phyloP scores from a whole-genome alignment of 2,113 vertebrate species.

The Scortum barcoo region DNA sequence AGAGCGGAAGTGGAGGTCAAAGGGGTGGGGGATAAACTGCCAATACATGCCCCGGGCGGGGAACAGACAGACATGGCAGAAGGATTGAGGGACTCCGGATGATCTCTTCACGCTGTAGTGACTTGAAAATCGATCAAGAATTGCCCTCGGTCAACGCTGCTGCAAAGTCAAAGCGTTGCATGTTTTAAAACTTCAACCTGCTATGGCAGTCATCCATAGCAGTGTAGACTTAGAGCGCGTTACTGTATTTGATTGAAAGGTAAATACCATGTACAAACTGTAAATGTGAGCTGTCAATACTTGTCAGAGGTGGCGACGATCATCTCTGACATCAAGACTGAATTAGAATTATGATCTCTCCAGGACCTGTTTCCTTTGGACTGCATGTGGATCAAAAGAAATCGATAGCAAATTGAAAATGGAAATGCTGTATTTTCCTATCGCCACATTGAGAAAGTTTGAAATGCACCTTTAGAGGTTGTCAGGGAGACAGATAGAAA shows the following conservation, averaged over 20 bases:
- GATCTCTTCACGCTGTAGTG: constrained; percentile 24
- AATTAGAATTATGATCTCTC: constrained; percentile 34
- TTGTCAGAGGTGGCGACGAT: constrained; percentile 33
- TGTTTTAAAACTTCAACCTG: constrained; percentile 25
- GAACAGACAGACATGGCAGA: constrained; percentile 27
- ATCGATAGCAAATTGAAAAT: constrained; percentile 42
- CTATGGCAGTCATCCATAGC: constrained; percentile 6
- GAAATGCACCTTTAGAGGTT: constrained; percentile 9
- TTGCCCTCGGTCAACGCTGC: constrained; percentile 14
- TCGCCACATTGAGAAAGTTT: not conserved
- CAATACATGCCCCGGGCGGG: constrained; percentile 48
- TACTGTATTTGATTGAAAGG: not conserved
- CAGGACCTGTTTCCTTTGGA: constrained; percentile 4
- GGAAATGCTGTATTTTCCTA: not conserved
- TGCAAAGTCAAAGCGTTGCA: constrained; percentile 35
- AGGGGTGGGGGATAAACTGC: constrained; percentile 6
- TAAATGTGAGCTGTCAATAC: constrained; percentile 52
- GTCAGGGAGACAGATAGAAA: not conserved
- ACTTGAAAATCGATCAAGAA: constrained; percentile 30
- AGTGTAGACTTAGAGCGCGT: not conserved
- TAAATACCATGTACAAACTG: constrained; percentile 6
- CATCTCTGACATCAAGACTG: constrained; percentile 31
- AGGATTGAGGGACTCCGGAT: constrained; percentile 36
- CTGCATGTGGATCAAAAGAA: not conserved
- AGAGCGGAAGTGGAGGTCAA: not conserved